A percentile compares a stretch with the other conserved stretches of the same genome.
Evolutionary conservation across 2,888 invertebrate genomes (phyloP).

Genomic region (Sminthurides aquaticus): DNA sequence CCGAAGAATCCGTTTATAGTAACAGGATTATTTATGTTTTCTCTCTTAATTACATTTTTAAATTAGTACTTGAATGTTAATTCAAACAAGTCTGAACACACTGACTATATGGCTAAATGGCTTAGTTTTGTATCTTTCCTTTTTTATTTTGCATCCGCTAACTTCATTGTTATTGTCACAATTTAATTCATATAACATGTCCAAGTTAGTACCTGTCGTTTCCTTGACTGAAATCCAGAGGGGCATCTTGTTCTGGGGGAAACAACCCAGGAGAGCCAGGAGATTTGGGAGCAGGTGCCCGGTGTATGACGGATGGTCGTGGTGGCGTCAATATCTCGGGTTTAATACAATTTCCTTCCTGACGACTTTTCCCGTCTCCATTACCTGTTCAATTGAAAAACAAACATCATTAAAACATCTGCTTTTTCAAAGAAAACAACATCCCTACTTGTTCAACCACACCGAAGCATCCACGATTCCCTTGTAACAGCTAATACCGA

Average conservation of each 20-base stretch:
- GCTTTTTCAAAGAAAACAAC: neutral
- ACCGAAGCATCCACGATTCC: no score
- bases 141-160: no score
- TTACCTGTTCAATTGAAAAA: constrained; percentile 22
- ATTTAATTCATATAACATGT: no score
- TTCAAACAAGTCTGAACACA: no score
- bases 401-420: constrained; percentile 8
- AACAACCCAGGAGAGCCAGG: constrained; percentile 44
- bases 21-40: no score
- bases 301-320: constrained; percentile 70
- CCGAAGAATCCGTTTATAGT: no score
- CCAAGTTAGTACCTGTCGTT: constrained; percentile 34
- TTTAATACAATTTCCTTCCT: constrained; percentile 31
- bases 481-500: no score
- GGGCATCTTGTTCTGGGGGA: constrained; percentile 48
- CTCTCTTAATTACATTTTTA: no score
- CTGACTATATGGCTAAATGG: no score
- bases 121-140: no score
- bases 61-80: no score
- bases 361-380: constrained; percentile 30
- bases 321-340: constrained; percentile 41
- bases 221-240: constrained; percentile 44
- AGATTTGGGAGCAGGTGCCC: constrained; percentile 56
- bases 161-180: no score
- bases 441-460: neutral